These are phyloP conservation scores for Morpho deidamia DNA, from an alignment of 2,888 invertebrate genomes.

Conservation along the genomic window DNA sequence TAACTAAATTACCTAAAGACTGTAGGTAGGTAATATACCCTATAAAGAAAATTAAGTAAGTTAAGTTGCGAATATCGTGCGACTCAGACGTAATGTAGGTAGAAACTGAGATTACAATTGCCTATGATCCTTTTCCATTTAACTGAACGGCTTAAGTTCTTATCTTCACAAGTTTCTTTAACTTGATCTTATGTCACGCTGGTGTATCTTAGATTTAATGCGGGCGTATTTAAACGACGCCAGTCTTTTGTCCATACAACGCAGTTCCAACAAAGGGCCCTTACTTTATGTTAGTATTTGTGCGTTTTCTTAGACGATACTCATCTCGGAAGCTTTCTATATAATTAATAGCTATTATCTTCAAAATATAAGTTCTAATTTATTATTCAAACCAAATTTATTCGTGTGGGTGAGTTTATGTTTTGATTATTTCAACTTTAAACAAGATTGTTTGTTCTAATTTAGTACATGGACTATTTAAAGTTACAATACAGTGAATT, in stretches of 20 bases:
- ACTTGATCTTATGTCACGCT: too few species aligned
- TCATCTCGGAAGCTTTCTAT: conserved; percentile 5
- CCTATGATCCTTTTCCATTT: too few species aligned
- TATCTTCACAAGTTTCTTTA: too few species aligned
- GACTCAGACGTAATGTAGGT: too few species aligned
- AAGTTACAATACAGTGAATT: too few species aligned
- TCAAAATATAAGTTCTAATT: not conserved
- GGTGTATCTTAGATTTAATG: conserved; percentile 1
- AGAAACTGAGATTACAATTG: too few species aligned
- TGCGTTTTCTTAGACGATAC: conserved; percentile 7
- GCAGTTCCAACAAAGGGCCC: conserved; percentile 6
- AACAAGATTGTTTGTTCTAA: not conserved
- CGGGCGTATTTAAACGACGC: conserved; percentile 7
- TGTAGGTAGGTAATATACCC: too few species aligned
- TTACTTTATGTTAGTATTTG: conserved; percentile 4
- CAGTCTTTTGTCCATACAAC: conserved; percentile 5
- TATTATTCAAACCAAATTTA: not conserved
- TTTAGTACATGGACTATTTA: too few species aligned
- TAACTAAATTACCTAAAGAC: too few species aligned
- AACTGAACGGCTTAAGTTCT: too few species aligned
- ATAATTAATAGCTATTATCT: conserved; percentile 4
- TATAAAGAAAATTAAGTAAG: too few species aligned
- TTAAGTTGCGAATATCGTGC: too few species aligned
- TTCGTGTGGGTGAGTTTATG: not conserved
- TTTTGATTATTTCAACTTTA: not conserved